Evolutionary conservation across 2,797 vertebrate species (phyloP).

Genomic region (Coracias cyanogaster): DNA sequence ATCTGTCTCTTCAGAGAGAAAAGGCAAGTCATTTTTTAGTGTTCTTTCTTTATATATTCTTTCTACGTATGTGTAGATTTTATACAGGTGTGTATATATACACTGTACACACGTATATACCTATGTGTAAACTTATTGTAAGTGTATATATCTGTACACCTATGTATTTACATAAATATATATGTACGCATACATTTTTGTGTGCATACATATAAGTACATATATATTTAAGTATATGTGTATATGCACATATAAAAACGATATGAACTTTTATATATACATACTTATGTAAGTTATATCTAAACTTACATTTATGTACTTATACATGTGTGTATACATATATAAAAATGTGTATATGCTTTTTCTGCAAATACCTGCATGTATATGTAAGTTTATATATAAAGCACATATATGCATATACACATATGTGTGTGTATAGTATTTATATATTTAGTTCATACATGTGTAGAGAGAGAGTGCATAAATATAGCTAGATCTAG

Average conservation of each 20-base stretch:
- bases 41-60: neutral
- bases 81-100: neutral
- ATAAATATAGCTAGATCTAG: neutral
- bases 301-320: neutral
- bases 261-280: neutral
- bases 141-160: neutral
- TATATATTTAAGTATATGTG: neutral
- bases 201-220: neutral
- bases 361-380: neutral
- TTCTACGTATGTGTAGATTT: neutral
- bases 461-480: neutral
- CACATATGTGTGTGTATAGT: accelerated
- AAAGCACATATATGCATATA: neutral
- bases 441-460: neutral
- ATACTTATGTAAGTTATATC: neutral
- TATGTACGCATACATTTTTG: neutral
- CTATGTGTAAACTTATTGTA: neutral
- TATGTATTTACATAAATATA: neutral
- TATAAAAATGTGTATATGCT: neutral
- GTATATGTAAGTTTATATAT: neutral
- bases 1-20: conserved; percentile 90
- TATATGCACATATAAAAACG: neutral
- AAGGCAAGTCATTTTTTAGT: conserved; percentile 82
- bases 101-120: accelerated
- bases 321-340: neutral